Evolutionary conservation across 2,797 vertebrate species (phyloP).

Genomic region (Arrhamphus sclerolepis): DNA sequence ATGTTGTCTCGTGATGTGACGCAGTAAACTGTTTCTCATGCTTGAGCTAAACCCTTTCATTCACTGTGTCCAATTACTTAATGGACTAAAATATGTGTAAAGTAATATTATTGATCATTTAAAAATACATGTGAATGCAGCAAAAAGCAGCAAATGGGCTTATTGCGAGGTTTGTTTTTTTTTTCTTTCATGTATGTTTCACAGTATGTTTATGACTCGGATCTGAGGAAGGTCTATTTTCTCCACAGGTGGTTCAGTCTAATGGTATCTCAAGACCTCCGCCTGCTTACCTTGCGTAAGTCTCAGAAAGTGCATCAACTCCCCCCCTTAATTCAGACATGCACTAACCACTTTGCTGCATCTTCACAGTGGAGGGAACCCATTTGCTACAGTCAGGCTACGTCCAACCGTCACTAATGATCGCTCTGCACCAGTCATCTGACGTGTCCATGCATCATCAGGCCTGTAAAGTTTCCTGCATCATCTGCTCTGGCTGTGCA

Average conservation of each 20-base stretch:
- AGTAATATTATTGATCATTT: neutral
- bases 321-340: neutral
- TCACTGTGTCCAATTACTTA: neutral
- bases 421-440: constrained; percentile 90
- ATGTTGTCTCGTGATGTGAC: constrained; percentile 15
- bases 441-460: constrained; percentile 40
- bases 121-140: neutral
- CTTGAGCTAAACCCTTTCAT: neutral
- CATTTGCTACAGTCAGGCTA: constrained; percentile 92
- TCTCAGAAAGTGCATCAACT: constrained; percentile 15
- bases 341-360: neutral
- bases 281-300: constrained; percentile 89
- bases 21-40: constrained; percentile 13
- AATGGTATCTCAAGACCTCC: constrained; percentile 88
- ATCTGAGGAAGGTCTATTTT: constrained; percentile 20
- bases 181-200: neutral
- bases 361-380: constrained; percentile 90
- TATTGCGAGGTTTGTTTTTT: too few relatives aligned
- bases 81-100: neutral
- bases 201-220: neutral
- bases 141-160: neutral
- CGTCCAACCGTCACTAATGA: constrained; percentile 96
- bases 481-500: constrained; percentile 13
- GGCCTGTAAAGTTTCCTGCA: constrained; percentile 2
- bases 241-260: constrained; percentile 80